Conservation (phyloP, 2,888 invertebrate genomes). For the Tolmerus cingulatus region DNA sequence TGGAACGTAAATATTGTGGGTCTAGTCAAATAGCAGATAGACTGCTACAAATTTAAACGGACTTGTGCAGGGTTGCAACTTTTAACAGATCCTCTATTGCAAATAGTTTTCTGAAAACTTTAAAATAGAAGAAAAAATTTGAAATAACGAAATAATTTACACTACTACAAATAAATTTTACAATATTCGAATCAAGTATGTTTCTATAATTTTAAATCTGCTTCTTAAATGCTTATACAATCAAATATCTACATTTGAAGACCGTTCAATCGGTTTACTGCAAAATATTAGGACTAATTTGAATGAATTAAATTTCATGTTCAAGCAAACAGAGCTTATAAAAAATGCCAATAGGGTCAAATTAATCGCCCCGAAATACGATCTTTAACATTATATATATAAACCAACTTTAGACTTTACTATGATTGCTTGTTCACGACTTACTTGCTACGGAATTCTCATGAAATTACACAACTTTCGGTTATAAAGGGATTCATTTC, state of each 20-base stretch:
- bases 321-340: neutral
- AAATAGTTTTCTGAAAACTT: neutral
- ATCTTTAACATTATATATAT: neutral
- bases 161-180: neutral
- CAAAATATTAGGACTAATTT: neutral
- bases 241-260: neutral
- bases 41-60: too few relatives aligned
- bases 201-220: neutral
- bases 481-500: neutral
- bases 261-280: neutral
- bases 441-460: neutral
- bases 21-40: neutral
- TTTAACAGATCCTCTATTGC: neutral
- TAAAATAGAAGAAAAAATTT: neutral
- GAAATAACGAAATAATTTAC: neutral
- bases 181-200: neutral
- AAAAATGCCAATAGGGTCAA: neutral
- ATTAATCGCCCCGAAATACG: neutral
- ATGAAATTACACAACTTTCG: neutral
- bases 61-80: neutral
- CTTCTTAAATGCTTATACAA: neutral
- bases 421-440: neutral
- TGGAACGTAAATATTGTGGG: neutral
- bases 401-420: conserved; percentile 11
- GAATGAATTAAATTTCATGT: neutral